phyloP scores from a whole-genome alignment of 2,888 invertebrate species.

The Cistogaster globosa region DNA sequence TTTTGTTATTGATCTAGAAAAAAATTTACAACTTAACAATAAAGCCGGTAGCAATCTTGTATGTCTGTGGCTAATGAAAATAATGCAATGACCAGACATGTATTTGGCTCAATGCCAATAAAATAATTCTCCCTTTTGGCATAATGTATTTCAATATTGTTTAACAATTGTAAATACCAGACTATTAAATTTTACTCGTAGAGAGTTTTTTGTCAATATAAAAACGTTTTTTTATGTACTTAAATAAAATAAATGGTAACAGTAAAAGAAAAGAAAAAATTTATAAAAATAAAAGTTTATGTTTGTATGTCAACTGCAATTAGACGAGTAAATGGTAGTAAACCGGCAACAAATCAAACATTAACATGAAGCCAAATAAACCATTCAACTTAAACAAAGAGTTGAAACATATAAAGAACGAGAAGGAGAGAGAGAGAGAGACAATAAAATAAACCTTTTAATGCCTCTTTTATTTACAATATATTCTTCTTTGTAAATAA shows the following conservation, averaged over 20 bases:
- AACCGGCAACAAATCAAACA: too few species aligned
- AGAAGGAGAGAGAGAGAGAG: too few species aligned
- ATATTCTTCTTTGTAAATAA: too few species aligned
- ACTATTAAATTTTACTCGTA: neutral
- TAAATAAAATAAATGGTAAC: constrained; percentile 62
- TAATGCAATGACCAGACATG: constrained; percentile 51
- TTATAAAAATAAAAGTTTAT: neutral
- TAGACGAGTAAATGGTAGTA: constrained; percentile 1
- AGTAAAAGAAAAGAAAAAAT: constrained; percentile 20
- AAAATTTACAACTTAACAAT: neutral
- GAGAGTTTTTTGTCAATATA: too few species aligned
- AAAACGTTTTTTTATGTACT: constrained; percentile 26
- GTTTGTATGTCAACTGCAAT: constrained; percentile 20
- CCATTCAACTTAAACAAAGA: too few species aligned
- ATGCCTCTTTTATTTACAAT: too few species aligned
- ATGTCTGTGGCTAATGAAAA: constrained; percentile 43
- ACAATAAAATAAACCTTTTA: too few species aligned
- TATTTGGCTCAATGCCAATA: constrained; percentile 66
- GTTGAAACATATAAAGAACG: too few species aligned
- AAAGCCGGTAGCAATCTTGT: constrained; percentile 21
- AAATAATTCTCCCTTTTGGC: constrained; percentile 45
- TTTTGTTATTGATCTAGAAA: neutral
- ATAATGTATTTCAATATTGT: constrained; percentile 41
- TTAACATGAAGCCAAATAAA: neutral
- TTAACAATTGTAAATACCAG: constrained; percentile 56